Base-by-base conservation (phyloP, 2,888 invertebrate species). In the Drosophila multiciliata region DNA sequence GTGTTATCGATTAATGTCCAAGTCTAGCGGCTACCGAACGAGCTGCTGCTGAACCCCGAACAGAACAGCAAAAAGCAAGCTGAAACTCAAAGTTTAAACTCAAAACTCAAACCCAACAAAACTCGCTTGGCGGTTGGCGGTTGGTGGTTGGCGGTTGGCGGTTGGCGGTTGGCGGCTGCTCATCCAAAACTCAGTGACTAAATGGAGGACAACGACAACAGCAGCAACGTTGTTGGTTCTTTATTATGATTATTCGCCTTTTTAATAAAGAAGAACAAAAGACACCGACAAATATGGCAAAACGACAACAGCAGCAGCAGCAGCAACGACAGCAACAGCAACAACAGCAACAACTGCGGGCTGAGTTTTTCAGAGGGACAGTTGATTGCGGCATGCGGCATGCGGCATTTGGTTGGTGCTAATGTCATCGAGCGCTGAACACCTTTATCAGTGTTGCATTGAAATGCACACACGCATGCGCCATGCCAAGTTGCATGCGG, bases 1-100 rank as follows among this genome's bases (percentile, higher is more conserved):
- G 92, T 93, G 92, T 93, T 93, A 93, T 93, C 93, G 92, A 93
- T 93, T 93, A 93, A 93, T 93, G 93, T 93, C 93, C 92, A 92
- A 90, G 91, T 92, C 91, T 91, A 91, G 92, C 92, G 86, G 92
- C 92, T 92, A 92, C 92, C 89, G 92, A 91, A 89, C 89, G 92
- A 88, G 91, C 91, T 90, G 91, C 91, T 90, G 88, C 92, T 91
- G 85, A 66, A 35, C 33, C 66, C 64, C 53, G 50, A 65, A 32
- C 57, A 62, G 54, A 65, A 32, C 57, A 62, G 54, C 32, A 38
- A 40, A 66, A 66, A 35, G 26, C 36, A 49, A 63, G 40, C 40
- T 52, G 38, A 57, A 61, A 45, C 52, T 57, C 53, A 58, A 62
- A 48, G 48, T 32, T 40, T 29, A 40, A 57, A 32, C 42, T 57